Evolutionary conservation across 2,888 invertebrate genomes (phyloP), one percentile per base, ranked within the genome.

Genomic region (Pachymerium ferrugineum): DNA sequence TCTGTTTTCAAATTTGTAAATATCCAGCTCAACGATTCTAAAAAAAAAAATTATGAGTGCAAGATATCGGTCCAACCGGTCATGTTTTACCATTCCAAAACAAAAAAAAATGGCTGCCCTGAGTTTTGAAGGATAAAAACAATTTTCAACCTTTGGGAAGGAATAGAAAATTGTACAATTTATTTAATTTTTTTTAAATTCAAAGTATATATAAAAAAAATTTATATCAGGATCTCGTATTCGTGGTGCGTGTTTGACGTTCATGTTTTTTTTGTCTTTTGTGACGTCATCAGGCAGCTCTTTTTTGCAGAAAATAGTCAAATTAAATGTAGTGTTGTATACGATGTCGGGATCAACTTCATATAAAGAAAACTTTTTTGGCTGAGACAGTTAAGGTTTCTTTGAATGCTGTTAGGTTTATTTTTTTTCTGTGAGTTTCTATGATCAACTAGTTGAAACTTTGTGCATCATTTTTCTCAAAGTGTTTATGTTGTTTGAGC

Each of bases 321-420:
- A 62, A 62, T 62, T 62, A 62, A 62, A 62, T 62, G 62, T 62
- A 25, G 62, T 62, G 62, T 62, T 28, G 62, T 62, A 62, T 62
- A 62, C 62, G 62, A 62, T 62, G 62, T 62, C 62, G 62, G 62
- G 62, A 62, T 62, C 62, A 62, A 62, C 62, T 62, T 62, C 62
- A 62, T 62, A 62, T 28, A 28, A 28, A n/a, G n/a, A n/a, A 22
- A 62, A 28, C 28, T 62, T 1, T 62, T 62, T 14, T 62, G 25
- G 28, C 28, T 28, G 28, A 62, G 62, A 25, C 62, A 22, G 62
- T 38, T n/a, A n/a, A n/a, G n/a, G n/a, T n/a, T n/a, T 38, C 38
- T 16, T 12, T 38, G 38, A 38, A 38, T n/a, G 38, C 38, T 38
- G 38, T 62, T 62, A 62, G 62, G 62, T 62, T 62, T 62, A n/a